Conservation (phyloP, 2,888 invertebrate species). For the Harpalus rubripes region DNA sequence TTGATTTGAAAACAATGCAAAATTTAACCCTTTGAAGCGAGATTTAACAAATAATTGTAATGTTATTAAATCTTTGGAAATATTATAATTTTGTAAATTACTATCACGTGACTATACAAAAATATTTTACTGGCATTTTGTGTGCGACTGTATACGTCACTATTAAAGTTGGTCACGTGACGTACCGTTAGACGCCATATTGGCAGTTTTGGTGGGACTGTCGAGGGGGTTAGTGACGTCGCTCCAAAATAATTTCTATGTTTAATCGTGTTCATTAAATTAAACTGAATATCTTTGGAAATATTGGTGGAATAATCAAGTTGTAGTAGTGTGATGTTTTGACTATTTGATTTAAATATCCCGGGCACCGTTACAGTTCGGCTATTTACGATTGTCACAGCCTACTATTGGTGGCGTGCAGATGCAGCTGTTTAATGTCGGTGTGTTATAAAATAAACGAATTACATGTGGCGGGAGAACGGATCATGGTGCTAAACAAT, state of each 20-base stretch:
- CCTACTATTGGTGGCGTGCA: constrained; percentile 77
- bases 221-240: constrained; percentile 79
- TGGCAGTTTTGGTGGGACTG: constrained; percentile 78
- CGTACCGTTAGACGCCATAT: constrained; percentile 81
- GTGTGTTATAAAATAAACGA: constrained; percentile 70
- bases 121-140: constrained; percentile 64
- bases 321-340: constrained; percentile 52
- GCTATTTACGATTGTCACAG: constrained; percentile 77
- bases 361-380: constrained; percentile 75
- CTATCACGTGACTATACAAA: constrained; percentile 56
- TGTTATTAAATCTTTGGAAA: constrained; percentile 40
- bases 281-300: constrained; percentile 47
- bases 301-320: constrained; percentile 22
- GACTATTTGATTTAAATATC: constrained; percentile 75
- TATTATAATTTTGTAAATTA: constrained; percentile 47
- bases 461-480: constrained; percentile 72
- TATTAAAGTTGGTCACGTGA: constrained; percentile 79
- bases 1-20: constrained; percentile 56
- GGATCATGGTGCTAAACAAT: constrained; percentile 46
- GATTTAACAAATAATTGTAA: constrained; percentile 19
- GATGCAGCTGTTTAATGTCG: constrained; percentile 77
- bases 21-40: not conserved
- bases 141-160: constrained; percentile 76
- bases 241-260: constrained; percentile 70
- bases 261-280: constrained; percentile 54